These are phyloP conservation scores for Propithecus coquereli DNA, from an alignment of 2,113 vertebrate genomes.

Conservation along the genomic window DNA sequence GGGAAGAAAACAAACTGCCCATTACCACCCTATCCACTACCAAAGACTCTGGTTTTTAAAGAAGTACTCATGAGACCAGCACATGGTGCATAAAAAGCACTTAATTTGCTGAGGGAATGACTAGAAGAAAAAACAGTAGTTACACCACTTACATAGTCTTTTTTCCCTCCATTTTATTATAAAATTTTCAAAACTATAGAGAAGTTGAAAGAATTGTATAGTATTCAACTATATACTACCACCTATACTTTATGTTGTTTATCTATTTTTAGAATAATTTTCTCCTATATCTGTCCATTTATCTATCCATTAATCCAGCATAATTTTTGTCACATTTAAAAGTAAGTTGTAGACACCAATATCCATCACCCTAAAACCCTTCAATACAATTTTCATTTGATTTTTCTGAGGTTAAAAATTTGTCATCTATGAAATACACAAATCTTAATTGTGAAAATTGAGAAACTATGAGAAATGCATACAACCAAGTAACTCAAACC, in stretches of 20 bases:
- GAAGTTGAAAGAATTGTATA: background rate
- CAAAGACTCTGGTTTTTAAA: background rate
- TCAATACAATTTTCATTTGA: background rate
- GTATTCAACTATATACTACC: no score
- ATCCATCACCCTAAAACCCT: background rate
- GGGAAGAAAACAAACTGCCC: background rate
- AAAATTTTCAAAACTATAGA: background rate
- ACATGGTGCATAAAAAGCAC: background rate
- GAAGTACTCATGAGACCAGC: background rate
- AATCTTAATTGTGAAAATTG: background rate
- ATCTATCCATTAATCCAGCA: background rate
- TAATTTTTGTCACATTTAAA: background rate
- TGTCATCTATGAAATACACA: background rate
- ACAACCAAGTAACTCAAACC: background rate
- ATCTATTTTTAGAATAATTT: background rate
- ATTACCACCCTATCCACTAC: background rate
- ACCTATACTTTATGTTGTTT: background rate
- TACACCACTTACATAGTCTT: background rate
- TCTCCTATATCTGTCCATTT: background rate
- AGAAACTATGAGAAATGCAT: background rate
- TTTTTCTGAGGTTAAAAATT: background rate
- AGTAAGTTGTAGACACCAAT: background rate
- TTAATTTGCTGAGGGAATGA: background rate
- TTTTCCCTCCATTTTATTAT: background rate
- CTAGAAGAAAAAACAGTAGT: background rate